phyloP scores from a whole-genome alignment of 53 echinoderm and acorn worm genomes.

The Paracentrotus lividus region DNA sequence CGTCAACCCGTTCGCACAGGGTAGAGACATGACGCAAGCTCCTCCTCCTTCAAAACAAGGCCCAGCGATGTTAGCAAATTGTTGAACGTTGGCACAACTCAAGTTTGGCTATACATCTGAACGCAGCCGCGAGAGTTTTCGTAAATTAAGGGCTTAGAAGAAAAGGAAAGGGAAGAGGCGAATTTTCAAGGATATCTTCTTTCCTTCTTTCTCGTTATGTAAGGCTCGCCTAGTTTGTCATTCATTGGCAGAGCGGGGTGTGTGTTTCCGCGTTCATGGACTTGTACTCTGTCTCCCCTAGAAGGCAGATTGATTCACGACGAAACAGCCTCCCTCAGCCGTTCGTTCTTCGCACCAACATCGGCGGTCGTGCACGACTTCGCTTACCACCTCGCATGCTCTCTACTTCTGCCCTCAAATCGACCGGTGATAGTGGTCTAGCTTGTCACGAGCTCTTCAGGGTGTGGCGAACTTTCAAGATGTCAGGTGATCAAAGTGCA shows the following conservation, averaged over 20 bases:
- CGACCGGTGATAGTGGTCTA: constrained; percentile 52
- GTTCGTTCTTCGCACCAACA: constrained; percentile 38
- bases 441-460: constrained; percentile 38
- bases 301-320: constrained; percentile 44
- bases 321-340: constrained; percentile 53
- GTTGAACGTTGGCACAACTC: constrained; percentile 26
- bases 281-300: constrained; percentile 59
- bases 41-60: constrained; percentile 23
- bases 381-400: constrained; percentile 20
- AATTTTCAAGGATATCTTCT: constrained; percentile 63
- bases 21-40: constrained; percentile 43
- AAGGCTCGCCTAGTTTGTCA: constrained; percentile 56
- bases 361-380: constrained; percentile 43
- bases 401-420: constrained; percentile 20
- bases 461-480: constrained; percentile 52
- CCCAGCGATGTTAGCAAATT: not conserved
- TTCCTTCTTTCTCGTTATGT: constrained; percentile 52
- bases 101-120: constrained; percentile 8
- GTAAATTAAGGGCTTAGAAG: constrained; percentile 25
- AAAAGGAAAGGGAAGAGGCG: constrained; percentile 56
- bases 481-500: constrained; percentile 62
- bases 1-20: constrained; percentile 36
- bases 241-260: constrained; percentile 51
- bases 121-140: constrained; percentile 9
- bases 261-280: constrained; percentile 57